Percentiles rank a stretch among this genome's conserved stretches.
These are phyloP conservation scores for Hartigia nigra DNA, from an alignment of 2,888 invertebrate species.

Conservation along the genomic window DNA sequence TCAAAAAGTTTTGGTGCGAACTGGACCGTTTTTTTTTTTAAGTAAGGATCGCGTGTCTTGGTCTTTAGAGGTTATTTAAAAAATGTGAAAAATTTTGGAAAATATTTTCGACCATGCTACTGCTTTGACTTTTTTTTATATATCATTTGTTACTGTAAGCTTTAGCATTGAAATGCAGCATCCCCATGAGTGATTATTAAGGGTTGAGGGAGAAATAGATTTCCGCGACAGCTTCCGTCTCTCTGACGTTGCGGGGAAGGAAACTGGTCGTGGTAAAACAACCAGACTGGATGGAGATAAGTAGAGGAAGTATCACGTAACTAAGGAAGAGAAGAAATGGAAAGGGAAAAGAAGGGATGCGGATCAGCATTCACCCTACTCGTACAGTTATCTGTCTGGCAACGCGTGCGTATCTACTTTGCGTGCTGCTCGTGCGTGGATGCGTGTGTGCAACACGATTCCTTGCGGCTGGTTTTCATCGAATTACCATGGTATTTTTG, in stretches of 20 bases:
- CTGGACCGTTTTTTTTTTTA: background rate
- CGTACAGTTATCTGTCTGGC: constrained; percentile 3
- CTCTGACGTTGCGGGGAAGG: background rate
- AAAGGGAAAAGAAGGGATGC: constrained; percentile 12
- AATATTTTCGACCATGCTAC: background rate
- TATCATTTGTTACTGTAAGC: background rate
- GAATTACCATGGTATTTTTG: constrained; percentile 25
- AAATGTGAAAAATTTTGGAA: background rate
- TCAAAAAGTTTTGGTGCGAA: background rate
- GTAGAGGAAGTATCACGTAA: constrained; percentile 23
- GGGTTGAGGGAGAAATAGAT: background rate
- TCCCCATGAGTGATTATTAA: background rate
- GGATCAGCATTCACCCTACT: constrained; percentile 16
- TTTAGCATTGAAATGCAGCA: background rate
- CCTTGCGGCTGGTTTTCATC: constrained; percentile 26
- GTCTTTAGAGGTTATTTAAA: background rate
- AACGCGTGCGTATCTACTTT: constrained; percentile 4
- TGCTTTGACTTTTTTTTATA: background rate
- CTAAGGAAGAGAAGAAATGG: background rate
- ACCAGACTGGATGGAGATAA: constrained; percentile 6
- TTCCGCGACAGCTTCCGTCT: background rate
- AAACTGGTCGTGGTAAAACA: background rate
- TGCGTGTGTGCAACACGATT: constrained; percentile 23
- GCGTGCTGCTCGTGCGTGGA: constrained; percentile 1
- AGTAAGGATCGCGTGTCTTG: background rate